phyloP scores from a whole-genome alignment of 2,797 vertebrate genomes.

The Sebastes trivittatus region DNA sequence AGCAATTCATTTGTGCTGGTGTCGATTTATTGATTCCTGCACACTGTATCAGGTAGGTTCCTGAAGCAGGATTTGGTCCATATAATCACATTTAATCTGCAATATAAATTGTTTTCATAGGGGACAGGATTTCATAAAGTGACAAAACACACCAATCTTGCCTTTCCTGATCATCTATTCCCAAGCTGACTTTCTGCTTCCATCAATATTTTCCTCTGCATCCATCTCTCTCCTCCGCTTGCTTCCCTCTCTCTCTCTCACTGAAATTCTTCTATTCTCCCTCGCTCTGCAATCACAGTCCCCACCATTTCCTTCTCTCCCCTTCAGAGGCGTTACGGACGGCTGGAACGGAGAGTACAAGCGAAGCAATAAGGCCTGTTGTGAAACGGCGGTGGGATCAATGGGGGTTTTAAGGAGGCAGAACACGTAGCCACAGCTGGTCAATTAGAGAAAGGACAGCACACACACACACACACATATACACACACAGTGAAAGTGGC shows the following conservation, averaged over 20 bases:
- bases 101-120: slow-evolving; percentile 28
- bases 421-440: slow-evolving; percentile 73
- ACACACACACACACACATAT: slow-evolving; percentile 6
- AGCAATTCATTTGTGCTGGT: slow-evolving; percentile 33
- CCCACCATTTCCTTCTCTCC: slow-evolving; percentile 11
- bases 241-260: not conserved
- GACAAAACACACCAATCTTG: not conserved
- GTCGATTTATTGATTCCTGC: slow-evolving; percentile 42
- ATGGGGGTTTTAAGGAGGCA: slow-evolving; percentile 74
- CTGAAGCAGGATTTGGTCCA: not conserved
- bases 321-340: slow-evolving; percentile 40
- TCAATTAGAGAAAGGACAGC: slow-evolving; percentile 80
- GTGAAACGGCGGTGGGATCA: slow-evolving; percentile 69
- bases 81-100: slow-evolving; percentile 23
- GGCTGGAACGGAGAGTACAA: slow-evolving; percentile 56
- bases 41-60: slow-evolving; percentile 12
- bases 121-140: slow-evolving; percentile 3
- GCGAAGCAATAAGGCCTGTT: slow-evolving; percentile 69
- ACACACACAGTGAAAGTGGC: slow-evolving; percentile 43
- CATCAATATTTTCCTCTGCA: not conserved
- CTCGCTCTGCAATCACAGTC: slow-evolving; percentile 21
- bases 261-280: not conserved
- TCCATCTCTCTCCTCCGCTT: not conserved
- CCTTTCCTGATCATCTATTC: slow-evolving; percentile 1
- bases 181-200: not conserved